Base-by-base conservation (phyloP, 2,113 vertebrate genomes). In the Neopipo cinnamomea region DNA sequence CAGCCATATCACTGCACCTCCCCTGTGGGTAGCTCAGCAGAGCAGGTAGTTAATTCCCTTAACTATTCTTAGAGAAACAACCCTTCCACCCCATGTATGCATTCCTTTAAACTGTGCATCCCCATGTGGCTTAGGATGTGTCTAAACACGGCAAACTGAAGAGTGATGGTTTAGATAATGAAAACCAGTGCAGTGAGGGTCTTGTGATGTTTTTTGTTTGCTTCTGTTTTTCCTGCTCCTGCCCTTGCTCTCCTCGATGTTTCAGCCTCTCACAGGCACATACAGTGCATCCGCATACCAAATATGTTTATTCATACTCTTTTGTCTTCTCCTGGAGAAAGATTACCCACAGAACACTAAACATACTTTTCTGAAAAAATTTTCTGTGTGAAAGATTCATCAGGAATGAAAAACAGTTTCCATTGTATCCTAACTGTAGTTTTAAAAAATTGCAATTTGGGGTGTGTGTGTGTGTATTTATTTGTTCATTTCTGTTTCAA, bases 201-300 rank as follows among this genome's bases (percentile, higher is more conserved):
- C 55, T 74, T 61, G 12, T 3, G 3, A n/a, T 2, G 4, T 17
- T 44, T 73, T 24, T 13, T 39, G 41, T 56, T 20, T n/a, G 27
- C 21, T 55, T 47, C 12, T 44, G 11, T 12, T 83, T 37, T 74
- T 42, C 33, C 53, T 27, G 12, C 27, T 27, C 21, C 11, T 65
- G 44, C 14, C 9, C 5, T 33, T 49, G 17, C 33, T 30, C 35
- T 53, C 8, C 23, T 24, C 0, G 0, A 5, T 37, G 22, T 80
- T 44, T 33, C 46, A 73, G 30, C 15, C 18, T 46, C 17, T 19
- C 35, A 18, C 15, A 82, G 20, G 20, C 28, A 50, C 8, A 15
- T 12, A 39, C 9, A 52, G 37, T 1, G 4, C 4, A 2, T 33
- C 39, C 4, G 0, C 1, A 7, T n/a, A n/a, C 52, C 47, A 18